Conservation (phyloP, 2,888 invertebrate species). For the Melanophora roralis region DNA sequence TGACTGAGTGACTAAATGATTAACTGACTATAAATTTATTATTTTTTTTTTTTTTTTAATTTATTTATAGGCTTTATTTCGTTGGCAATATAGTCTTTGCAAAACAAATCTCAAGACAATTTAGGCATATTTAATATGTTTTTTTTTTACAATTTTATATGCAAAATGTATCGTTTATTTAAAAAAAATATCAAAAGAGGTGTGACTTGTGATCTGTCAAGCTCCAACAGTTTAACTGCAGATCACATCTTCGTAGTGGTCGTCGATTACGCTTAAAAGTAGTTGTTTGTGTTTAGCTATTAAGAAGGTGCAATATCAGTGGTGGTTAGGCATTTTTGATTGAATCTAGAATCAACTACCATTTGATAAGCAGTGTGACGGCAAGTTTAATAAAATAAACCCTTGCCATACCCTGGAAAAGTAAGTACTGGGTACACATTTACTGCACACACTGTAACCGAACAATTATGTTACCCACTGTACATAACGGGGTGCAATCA, state of each 20-base stretch:
- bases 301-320: no score
- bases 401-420: no score
- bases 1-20: slow-evolving; percentile 30
- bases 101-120: slow-evolving; percentile 1
- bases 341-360: no score
- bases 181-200: slow-evolving; percentile 54
- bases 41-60: neutral
- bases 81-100: neutral
- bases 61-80: slow-evolving; percentile 23
- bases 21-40: slow-evolving; percentile 26
- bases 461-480: no score
- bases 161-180: no score
- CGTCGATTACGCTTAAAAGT: slow-evolving; percentile 42
- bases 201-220: slow-evolving; percentile 63
- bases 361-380: no score
- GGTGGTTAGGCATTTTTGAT: no score
- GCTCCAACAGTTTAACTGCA: slow-evolving; percentile 52
- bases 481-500: no score
- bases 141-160: slow-evolving; percentile 41
- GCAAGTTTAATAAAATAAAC: no score
- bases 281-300: slow-evolving; percentile 46
- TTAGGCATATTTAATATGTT: slow-evolving; percentile 38
- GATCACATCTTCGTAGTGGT: slow-evolving; percentile 50
- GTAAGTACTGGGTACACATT: no score
- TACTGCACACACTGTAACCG: no score